These are phyloP conservation scores for Psittacula echo DNA, from an alignment of 2,797 vertebrate genomes.

Conservation along the genomic window DNA sequence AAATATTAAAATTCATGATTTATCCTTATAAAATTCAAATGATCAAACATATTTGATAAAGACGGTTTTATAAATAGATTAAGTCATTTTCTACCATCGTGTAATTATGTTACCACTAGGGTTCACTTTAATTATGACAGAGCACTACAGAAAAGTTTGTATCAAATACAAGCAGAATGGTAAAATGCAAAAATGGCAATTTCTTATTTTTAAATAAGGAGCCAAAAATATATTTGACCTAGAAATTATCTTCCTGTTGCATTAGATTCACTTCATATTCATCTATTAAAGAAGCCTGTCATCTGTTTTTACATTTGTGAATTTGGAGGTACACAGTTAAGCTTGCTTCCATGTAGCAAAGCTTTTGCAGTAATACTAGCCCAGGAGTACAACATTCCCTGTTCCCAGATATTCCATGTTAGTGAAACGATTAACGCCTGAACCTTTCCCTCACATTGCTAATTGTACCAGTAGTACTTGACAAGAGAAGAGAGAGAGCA, in stretches of 20 bases:
- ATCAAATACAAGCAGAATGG: not conserved
- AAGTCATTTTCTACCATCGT: slow-evolving; percentile 38
- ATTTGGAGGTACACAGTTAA: not conserved
- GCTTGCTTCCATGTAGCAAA: not conserved
- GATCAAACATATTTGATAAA: slow-evolving; percentile 55
- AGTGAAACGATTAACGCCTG: not conserved
- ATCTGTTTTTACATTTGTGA: not conserved
- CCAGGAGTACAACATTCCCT: not conserved
- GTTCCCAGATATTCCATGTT: not conserved
- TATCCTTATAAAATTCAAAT: slow-evolving; percentile 58
- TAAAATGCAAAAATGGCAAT: not conserved
- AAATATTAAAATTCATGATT: slow-evolving; percentile 57
- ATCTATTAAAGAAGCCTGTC: not conserved
- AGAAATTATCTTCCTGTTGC: not conserved
- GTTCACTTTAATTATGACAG: slow-evolving; percentile 53
- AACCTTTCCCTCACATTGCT: not conserved
- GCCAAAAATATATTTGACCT: not conserved
- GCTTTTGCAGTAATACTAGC: not conserved
- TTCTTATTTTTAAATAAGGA: not conserved
- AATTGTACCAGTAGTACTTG: not conserved
- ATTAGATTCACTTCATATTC: not conserved
- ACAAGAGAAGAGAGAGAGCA: not conserved
- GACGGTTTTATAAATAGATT: slow-evolving; percentile 50
- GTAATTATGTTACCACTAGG: slow-evolving; percentile 45
- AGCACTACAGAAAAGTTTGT: not conserved